A percentile compares a stretch with the other conserved stretches of the same genome.
phyloP scores from a whole-genome alignment of 2,113 vertebrate species.

The Donacobius atricapilla region DNA sequence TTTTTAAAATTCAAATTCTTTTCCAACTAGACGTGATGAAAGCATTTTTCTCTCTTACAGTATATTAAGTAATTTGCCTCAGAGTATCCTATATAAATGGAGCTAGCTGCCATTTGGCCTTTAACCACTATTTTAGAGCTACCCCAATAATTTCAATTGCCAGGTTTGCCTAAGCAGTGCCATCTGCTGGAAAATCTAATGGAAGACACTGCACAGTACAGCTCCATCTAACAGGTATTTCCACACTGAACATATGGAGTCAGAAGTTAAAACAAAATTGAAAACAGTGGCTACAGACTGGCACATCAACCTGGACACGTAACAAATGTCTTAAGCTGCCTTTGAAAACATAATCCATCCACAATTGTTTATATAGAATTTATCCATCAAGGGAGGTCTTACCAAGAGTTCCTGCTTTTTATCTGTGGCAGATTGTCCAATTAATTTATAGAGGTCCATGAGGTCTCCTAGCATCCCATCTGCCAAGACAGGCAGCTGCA shows the following conservation, averaged over 20 bases:
- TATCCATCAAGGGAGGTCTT: conserved; percentile 14
- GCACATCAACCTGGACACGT: not conserved
- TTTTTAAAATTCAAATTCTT: not conserved
- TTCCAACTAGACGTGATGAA: not conserved
- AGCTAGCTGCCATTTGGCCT: not conserved
- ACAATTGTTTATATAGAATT: not conserved
- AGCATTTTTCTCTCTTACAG: not conserved
- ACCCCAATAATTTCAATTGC: not conserved
- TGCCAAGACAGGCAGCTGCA: conserved; percentile 90
- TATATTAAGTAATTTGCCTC: not conserved
- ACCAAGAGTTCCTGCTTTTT: conserved; percentile 97
- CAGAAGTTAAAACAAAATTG: not conserved
- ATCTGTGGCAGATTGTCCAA: conserved; percentile 83
- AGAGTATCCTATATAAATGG: not conserved
- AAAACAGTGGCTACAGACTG: not conserved
- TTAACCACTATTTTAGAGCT: not conserved
- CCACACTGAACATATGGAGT: rapidly evolving
- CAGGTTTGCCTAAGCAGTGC: conserved; percentile 5
- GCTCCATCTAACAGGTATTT: not conserved
- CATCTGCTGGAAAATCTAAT: conserved; percentile 29
- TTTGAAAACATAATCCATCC: not conserved
- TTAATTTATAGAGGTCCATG: conserved; percentile 88
- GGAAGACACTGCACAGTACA: not conserved
- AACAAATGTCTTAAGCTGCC: not conserved
- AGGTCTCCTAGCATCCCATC: conserved; percentile 94